Conservation (phyloP, 2,113 vertebrate species). For the Gopherus evgoodei region DNA sequence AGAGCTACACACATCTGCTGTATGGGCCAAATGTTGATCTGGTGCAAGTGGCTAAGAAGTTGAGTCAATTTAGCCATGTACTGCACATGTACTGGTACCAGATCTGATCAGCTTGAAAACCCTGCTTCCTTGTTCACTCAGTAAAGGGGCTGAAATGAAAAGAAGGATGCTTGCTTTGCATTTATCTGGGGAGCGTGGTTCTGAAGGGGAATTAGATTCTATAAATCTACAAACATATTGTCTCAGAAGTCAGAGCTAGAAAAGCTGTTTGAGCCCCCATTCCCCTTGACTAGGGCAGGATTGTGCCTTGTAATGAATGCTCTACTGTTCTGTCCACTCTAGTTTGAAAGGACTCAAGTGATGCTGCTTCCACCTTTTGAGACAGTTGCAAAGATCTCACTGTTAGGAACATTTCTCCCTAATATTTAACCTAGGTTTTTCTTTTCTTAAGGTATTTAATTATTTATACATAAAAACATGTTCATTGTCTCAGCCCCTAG, state of each 20-base stretch:
- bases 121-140: background rate
- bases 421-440: background rate
- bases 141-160: background rate
- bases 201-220: conserved; percentile 20
- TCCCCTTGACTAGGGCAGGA: background rate
- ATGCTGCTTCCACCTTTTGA: background rate
- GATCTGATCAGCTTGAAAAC: background rate
- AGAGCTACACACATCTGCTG: background rate
- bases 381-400: conserved; percentile 6
- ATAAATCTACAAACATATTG: conserved; percentile 30
- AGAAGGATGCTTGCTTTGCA: background rate
- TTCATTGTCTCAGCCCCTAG: background rate
- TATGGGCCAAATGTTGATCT: background rate
- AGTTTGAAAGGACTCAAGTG: background rate
- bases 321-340: background rate
- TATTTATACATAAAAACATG: conserved; percentile 28
- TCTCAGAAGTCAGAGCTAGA: background rate
- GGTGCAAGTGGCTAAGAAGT: background rate
- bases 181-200: background rate
- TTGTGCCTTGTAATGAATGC: conserved; percentile 11
- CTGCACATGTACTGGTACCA: background rate
- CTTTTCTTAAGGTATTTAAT: conserved; percentile 42
- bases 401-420: conserved; percentile 8
- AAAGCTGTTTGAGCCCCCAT: background rate
- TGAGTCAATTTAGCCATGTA: background rate